These are phyloP conservation scores for Bradynema listronoti DNA, from an alignment of 1,140 invertebrate species.

Conservation along the genomic window DNA sequence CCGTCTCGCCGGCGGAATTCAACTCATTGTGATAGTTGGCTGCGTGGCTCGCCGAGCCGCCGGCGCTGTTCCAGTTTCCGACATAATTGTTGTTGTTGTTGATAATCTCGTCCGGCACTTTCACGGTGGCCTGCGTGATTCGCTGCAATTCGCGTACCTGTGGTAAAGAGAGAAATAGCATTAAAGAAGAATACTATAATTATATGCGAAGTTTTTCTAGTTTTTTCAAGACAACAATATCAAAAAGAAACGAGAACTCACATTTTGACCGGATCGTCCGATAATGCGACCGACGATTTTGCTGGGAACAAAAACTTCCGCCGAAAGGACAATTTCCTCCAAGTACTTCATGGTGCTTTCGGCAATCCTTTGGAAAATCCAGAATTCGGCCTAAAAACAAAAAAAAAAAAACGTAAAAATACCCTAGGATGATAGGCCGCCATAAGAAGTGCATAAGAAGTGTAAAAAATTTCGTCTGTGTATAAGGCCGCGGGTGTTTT, in stretches of 20 bases:
- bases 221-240: too few species aligned
- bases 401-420: too few species aligned
- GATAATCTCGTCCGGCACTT: constrained; percentile 25
- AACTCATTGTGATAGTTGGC: neutral
- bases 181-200: too few species aligned
- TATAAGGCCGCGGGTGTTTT: too few species aligned
- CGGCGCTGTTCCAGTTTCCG: neutral
- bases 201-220: neutral
- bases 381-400: constrained; percentile 62
- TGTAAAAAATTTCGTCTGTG: too few species aligned
- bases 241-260: too few species aligned
- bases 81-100: neutral
- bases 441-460: too few species aligned
- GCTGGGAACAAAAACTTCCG: constrained; percentile 7
- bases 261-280: constrained; percentile 27
- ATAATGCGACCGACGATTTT: constrained; percentile 27
- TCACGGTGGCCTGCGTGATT: constrained; percentile 8
- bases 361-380: constrained; percentile 12
- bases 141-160: constrained; percentile 22
- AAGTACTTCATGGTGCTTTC: neutral
- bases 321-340: neutral
- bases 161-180: too few species aligned
- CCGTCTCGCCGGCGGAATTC: constrained; percentile 4
- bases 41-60: neutral
- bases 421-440: too few species aligned